These are phyloP conservation scores for Phrixothrix hirtus DNA, from an alignment of 2,888 invertebrate species.

Conservation along the genomic window DNA sequence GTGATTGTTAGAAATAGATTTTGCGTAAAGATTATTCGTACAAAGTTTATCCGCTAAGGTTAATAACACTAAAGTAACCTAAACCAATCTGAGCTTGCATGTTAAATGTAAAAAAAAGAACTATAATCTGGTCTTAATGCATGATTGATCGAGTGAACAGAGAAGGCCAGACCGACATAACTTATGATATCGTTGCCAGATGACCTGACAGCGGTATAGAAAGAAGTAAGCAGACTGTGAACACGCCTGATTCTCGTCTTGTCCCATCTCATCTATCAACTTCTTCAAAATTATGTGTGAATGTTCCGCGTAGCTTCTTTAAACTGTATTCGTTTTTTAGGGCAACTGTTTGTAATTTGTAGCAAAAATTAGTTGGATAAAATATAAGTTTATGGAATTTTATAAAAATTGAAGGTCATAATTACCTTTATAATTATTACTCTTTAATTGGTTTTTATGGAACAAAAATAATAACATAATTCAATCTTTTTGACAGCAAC, in stretches of 20 bases:
- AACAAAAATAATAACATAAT: too few relatives aligned
- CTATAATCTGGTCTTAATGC: constrained; percentile 31
- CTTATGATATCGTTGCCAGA: constrained; percentile 28
- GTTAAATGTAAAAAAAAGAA: constrained; percentile 25
- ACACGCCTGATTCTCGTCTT: constrained; percentile 28
- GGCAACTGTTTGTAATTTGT: neutral
- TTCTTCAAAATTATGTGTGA: constrained; percentile 13
- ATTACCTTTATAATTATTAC: too few relatives aligned
- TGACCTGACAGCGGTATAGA: constrained; percentile 32
- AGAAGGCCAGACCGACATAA: constrained; percentile 29
- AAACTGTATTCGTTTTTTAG: constrained; percentile 3
- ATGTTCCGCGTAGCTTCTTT: constrained; percentile 13
- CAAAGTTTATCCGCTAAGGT: constrained; percentile 11
- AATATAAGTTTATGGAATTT: neutral
- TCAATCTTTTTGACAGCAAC: too few relatives aligned
- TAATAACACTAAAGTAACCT: constrained; percentile 24
- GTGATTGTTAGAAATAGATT: too few relatives aligned
- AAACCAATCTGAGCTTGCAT: constrained; percentile 26
- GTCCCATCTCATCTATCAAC: constrained; percentile 21
- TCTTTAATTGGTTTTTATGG: too few relatives aligned
- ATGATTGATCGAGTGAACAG: constrained; percentile 31
- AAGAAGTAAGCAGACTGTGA: constrained; percentile 32
- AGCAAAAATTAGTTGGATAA: neutral
- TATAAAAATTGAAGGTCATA: too few relatives aligned
- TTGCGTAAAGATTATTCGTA: too few relatives aligned